Conservation (phyloP, 2,113 vertebrate genomes). For the Eleginops maclovinus region DNA sequence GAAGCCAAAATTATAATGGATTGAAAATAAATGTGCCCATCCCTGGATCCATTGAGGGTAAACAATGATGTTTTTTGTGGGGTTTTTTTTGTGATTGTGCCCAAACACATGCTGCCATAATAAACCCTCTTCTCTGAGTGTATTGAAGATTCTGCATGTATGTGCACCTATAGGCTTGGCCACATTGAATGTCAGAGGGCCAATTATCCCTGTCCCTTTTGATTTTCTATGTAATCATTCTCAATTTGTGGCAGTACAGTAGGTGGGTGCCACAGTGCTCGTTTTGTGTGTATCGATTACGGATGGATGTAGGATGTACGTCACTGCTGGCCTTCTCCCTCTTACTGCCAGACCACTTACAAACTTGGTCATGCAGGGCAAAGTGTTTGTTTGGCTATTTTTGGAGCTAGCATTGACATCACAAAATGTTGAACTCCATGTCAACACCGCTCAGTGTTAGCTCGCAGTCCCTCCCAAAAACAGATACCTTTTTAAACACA, state of each 20-base stretch:
- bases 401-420: neutral
- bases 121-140: no score
- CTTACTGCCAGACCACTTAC: neutral
- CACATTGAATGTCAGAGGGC: neutral
- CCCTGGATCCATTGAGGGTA: no score
- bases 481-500: neutral
- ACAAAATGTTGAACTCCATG: neutral
- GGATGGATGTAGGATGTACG: slow-evolving; percentile 11
- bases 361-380: neutral
- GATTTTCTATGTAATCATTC: slow-evolving; percentile 9
- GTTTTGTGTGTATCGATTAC: slow-evolving; percentile 19
- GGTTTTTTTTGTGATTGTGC: no score
- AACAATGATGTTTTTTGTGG: no score
- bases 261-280: neutral
- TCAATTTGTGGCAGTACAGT: slow-evolving; percentile 15
- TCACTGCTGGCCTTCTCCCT: neutral
- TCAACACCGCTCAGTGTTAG: neutral
- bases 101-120: no score
- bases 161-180: no score
- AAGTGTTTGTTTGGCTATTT: neutral
- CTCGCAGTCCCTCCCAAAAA: neutral
- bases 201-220: slow-evolving; percentile 4
- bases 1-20: no score
- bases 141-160: no score
- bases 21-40: no score